phyloP scores from a whole-genome alignment of 2,797 vertebrate genomes.

The Amniataba percoides region DNA sequence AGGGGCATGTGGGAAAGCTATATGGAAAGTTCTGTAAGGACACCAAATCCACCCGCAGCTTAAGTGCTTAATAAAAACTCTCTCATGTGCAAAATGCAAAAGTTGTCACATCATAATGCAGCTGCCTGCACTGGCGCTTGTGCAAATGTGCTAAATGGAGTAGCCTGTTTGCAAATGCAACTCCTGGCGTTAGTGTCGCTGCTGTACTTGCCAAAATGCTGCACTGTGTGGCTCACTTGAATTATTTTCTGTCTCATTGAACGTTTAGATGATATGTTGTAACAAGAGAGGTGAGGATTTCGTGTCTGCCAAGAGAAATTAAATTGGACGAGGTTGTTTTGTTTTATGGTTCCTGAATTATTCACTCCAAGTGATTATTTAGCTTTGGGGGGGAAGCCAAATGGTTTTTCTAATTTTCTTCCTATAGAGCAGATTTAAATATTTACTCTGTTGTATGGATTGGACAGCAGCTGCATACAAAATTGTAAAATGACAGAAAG shows the following conservation, averaged over 20 bases:
- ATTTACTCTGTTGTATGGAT: slow-evolving; percentile 11
- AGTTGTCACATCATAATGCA: neutral
- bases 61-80: neutral
- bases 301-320: slow-evolving; percentile 15
- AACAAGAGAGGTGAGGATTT: neutral
- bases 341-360: slow-evolving; percentile 19
- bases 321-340: slow-evolving; percentile 18
- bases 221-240: slow-evolving; percentile 23
- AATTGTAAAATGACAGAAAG: slow-evolving; percentile 2
- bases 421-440: slow-evolving; percentile 10
- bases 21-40: neutral
- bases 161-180: neutral
- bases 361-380: neutral
- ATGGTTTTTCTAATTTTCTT: neutral
- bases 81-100: neutral
- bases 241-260: slow-evolving; percentile 43
- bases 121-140: neutral
- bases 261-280: slow-evolving; percentile 12
- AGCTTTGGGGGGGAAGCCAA: slow-evolving; percentile 17
- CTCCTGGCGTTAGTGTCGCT: slow-evolving; percentile 2
- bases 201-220: slow-evolving; percentile 11
- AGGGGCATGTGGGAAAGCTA: neutral
- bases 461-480: neutral
- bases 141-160: slow-evolving; percentile 5
- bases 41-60: slow-evolving; percentile 10